A percentile compares a stretch with the other conserved stretches of the same genome.
Evolutionary conservation across 2,888 invertebrate species (phyloP).

Genomic region (Acanthopleura granulata): DNA sequence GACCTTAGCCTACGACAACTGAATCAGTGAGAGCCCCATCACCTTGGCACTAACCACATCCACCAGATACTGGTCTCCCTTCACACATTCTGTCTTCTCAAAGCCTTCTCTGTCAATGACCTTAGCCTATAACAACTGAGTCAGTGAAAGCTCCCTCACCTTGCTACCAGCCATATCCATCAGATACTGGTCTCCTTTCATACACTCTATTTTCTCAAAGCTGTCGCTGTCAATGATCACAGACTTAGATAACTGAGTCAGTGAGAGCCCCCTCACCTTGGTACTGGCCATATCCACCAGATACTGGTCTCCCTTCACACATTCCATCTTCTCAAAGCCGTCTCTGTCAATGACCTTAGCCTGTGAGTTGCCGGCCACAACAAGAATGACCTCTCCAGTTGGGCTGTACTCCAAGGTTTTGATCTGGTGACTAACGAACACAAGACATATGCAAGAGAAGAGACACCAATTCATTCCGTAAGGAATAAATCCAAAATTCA

Average conservation of each 20-base stretch:
- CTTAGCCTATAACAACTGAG: no score
- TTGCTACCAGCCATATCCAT: slow-evolving; percentile 76
- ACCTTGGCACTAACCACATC: slow-evolving; percentile 75
- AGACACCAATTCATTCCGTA: no score
- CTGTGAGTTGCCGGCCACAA: slow-evolving; percentile 86
- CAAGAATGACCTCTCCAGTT: slow-evolving; percentile 93
- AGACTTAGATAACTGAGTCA: no score
- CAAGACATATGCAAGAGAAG: background rate
- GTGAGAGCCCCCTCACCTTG: slow-evolving; percentile 47
- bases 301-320: slow-evolving; percentile 95
- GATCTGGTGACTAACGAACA: slow-evolving; percentile 81
- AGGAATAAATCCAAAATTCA: no score
- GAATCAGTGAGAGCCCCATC: no score
- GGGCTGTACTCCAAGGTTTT: slow-evolving; percentile 90
- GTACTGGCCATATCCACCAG: slow-evolving; percentile 80
- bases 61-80: slow-evolving; percentile 95
- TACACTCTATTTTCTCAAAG: slow-evolving; percentile 91
- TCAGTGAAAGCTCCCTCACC: slow-evolving; percentile 37
- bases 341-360: slow-evolving; percentile 94
- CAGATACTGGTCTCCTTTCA: slow-evolving; percentile 96
- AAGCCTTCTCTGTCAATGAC: slow-evolving; percentile 96
- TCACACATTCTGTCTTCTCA: slow-evolving; percentile 91
- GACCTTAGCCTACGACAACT: no score
- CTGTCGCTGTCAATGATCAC: slow-evolving; percentile 96
- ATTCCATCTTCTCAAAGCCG: slow-evolving; percentile 92